Conservation (phyloP, 2,888 invertebrate species). For the Caenorhabditis parvicauda region DNA sequence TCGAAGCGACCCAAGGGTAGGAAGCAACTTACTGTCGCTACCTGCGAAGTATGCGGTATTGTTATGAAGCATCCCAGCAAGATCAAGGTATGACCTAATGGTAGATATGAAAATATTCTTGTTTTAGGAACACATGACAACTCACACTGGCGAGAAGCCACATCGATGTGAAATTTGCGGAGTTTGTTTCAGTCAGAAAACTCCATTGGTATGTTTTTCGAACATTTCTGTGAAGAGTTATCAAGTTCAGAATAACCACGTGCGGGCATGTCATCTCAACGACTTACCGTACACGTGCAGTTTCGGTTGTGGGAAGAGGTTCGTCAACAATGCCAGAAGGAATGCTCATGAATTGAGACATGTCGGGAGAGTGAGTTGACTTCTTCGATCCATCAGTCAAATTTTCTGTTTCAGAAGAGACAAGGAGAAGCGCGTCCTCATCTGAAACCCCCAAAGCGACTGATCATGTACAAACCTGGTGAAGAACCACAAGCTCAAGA, state of each 20-base stretch:
- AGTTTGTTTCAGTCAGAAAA: conserved; percentile 38
- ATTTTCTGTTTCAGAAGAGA: conserved; percentile 23
- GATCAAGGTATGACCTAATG: conserved; percentile 21
- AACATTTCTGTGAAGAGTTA: neutral
- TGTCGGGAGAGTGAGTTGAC: conserved; percentile 26
- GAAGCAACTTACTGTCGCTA: conserved; percentile 24
- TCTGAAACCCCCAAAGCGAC: conserved; percentile 33
- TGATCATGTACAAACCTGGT: conserved; percentile 1
- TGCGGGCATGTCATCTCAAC: conserved; percentile 28
- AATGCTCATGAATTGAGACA: conserved; percentile 49
- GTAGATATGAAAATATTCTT: neutral
- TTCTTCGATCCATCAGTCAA: neutral
- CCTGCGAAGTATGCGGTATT: conserved; percentile 46
- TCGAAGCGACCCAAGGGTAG: too few species aligned
- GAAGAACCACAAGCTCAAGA: neutral
- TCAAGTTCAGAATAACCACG: conserved; percentile 8
- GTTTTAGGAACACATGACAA: conserved; percentile 49
- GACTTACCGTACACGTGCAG: conserved; percentile 42
- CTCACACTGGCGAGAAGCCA: conserved; percentile 53
- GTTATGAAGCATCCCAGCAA: conserved; percentile 45
- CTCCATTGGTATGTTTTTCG: conserved; percentile 38
- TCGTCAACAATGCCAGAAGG: conserved; percentile 39
- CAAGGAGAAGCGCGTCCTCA: conserved; percentile 44
- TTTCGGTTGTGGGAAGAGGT: conserved; percentile 38
- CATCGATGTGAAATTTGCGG: conserved; percentile 47